A percentile compares a stretch with the other conserved stretches of the same genome.
These are phyloP conservation scores for Tachina lurida DNA, from an alignment of 2,888 invertebrate genomes.

Conservation along the genomic window DNA sequence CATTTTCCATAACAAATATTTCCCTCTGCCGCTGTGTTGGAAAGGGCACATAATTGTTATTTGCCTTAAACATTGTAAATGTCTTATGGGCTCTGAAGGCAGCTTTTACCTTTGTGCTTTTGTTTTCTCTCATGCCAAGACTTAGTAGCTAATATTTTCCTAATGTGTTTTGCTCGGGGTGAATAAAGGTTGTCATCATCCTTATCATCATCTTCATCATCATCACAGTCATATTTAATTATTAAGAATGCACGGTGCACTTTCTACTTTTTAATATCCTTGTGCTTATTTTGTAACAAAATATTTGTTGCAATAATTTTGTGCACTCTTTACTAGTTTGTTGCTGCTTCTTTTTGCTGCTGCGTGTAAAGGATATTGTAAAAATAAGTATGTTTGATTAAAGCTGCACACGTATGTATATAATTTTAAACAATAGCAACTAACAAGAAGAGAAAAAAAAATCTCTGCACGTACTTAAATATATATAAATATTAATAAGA, in stretches of 20 bases:
- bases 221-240: not conserved
- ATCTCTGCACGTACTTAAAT: not conserved
- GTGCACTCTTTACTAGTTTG: not conserved
- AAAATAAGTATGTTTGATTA: not conserved
- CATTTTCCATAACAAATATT: not conserved
- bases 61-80: conserved; percentile 3
- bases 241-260: conserved; percentile 20
- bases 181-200: conserved; percentile 3
- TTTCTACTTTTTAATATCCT: conserved; percentile 38
- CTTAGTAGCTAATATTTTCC: not conserved
- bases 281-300: conserved; percentile 47
- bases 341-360: not conserved
- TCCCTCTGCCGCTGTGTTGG: not conserved
- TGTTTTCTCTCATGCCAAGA: not conserved
- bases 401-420: not conserved
- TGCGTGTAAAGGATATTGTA: conserved; percentile 14
- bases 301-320: conserved; percentile 25
- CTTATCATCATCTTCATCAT: not conserved
- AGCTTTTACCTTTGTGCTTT: conserved; percentile 26
- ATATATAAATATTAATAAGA: conserved; percentile 36
- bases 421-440: conserved; percentile 40
- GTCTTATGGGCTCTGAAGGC: conserved; percentile 1
- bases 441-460: conserved; percentile 4
- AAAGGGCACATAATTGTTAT: not conserved
- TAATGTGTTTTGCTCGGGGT: conserved; percentile 12